These are phyloP conservation scores for Scomber colias DNA, from an alignment of 2,113 vertebrate genomes.

Conservation along the genomic window DNA sequence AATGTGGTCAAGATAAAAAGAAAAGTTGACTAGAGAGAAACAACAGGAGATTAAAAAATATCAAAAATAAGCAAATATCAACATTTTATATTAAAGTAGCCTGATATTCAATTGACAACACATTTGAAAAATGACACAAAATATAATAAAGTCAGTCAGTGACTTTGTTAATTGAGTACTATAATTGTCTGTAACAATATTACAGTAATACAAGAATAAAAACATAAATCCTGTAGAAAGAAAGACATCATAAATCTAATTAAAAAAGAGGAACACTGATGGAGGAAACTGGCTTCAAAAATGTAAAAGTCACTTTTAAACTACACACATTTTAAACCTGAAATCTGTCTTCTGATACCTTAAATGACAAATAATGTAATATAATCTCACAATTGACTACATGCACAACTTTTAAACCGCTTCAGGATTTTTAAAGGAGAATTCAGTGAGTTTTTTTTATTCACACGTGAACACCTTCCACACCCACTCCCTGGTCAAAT, in stretches of 20 bases:
- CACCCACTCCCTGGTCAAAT: neutral
- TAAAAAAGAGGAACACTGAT: neutral
- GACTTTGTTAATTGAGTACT: too few relatives aligned
- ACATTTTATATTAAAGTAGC: neutral
- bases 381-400: too few relatives aligned
- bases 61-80: neutral
- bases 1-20: neutral
- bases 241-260: neutral
- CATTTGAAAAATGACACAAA: too few relatives aligned
- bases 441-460: neutral
- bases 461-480: neutral
- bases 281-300: too few relatives aligned
- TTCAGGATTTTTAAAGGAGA: constrained; percentile 4
- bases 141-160: neutral
- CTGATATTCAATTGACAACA: too few relatives aligned
- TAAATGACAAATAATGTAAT: neutral
- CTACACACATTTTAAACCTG: neutral
- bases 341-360: neutral
- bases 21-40: neutral
- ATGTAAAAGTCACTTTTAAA: neutral
- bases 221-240: neutral
- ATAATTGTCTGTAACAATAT: too few relatives aligned
- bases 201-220: neutral
- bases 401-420: too few relatives aligned
- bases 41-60: neutral